These are phyloP conservation scores for Hemiprocne comata DNA, from an alignment of 2,113 vertebrate species.

Conservation along the genomic window DNA sequence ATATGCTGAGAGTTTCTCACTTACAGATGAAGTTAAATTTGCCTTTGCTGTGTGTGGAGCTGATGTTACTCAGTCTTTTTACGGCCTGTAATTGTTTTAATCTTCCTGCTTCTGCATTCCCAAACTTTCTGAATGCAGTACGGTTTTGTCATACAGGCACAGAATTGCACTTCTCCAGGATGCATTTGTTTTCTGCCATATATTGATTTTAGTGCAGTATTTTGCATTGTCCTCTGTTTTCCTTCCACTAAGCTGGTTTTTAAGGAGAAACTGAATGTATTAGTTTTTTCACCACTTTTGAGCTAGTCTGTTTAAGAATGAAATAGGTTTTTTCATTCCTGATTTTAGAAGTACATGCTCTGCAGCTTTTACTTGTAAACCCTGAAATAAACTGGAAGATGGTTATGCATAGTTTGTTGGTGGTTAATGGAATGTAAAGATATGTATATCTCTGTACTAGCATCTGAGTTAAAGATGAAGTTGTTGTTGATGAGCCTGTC, in stretches of 20 bases:
- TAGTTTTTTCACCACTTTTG: neutral
- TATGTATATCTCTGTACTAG: neutral
- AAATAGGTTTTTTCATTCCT: neutral
- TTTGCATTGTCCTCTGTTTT: neutral
- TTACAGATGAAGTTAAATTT: neutral
- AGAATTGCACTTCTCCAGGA: neutral
- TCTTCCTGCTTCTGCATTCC: neutral
- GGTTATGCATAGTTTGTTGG: neutral
- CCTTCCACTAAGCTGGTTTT: neutral
- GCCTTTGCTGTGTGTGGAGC: neutral
- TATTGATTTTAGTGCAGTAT: neutral
- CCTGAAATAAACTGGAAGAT: neutral
- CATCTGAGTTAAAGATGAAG: slow-evolving; percentile 1
- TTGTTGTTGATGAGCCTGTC: neutral
- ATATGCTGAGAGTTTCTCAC: neutral
- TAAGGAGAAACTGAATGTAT: neutral
- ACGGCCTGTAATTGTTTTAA: neutral
- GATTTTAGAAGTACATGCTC: neutral
- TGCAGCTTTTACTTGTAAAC: neutral
- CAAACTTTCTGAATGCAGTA: neutral
- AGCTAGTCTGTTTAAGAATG: neutral
- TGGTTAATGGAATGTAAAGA: neutral
- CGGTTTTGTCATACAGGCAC: neutral
- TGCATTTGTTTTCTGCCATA: neutral
- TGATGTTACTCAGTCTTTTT: neutral